Evolutionary conservation across 2,797 vertebrate species (phyloP).

Genomic region (Galaxias olidus): DNA sequence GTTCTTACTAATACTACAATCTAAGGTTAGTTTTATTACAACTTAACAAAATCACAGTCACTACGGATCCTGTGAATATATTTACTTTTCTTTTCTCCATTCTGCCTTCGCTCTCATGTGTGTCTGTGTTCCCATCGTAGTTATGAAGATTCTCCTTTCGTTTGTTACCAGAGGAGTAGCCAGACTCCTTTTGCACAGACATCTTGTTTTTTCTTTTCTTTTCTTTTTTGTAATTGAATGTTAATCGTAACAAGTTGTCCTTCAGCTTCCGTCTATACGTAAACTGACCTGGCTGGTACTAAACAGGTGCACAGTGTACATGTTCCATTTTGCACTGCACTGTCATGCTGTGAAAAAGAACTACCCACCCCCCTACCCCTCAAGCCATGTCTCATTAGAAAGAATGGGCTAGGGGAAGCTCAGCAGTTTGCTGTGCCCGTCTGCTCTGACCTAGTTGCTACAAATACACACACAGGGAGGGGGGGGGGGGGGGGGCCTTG

Average conservation of each 20-base stretch:
- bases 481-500: conserved; percentile 22
- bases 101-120: background rate
- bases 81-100: conserved; percentile 35
- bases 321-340: conserved; percentile 69
- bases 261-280: conserved; percentile 31
- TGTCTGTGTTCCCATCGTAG: conserved; percentile 31
- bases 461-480: conserved; percentile 41
- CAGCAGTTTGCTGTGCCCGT: conserved; percentile 67
- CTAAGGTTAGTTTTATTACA: conserved; percentile 67
- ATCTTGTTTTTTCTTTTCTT: conserved; percentile 39
- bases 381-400: conserved; percentile 66
- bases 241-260: conserved; percentile 44
- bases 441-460: conserved; percentile 70
- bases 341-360: conserved; percentile 72
- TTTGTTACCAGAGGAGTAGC: conserved; percentile 50
- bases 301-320: conserved; percentile 23
- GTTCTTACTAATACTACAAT: conserved; percentile 60
- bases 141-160: conserved; percentile 20
- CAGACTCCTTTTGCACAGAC: conserved; percentile 47
- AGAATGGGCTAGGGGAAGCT: conserved; percentile 62
- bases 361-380: too few species aligned
- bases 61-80: conserved; percentile 35
- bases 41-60: conserved; percentile 43
- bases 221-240: conserved; percentile 40
- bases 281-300: conserved; percentile 29